Evolutionary conservation across 2,113 vertebrate species (phyloP), one percentile per base, ranked within the genome.

Genomic region (Ammodytes dubius): DNA sequence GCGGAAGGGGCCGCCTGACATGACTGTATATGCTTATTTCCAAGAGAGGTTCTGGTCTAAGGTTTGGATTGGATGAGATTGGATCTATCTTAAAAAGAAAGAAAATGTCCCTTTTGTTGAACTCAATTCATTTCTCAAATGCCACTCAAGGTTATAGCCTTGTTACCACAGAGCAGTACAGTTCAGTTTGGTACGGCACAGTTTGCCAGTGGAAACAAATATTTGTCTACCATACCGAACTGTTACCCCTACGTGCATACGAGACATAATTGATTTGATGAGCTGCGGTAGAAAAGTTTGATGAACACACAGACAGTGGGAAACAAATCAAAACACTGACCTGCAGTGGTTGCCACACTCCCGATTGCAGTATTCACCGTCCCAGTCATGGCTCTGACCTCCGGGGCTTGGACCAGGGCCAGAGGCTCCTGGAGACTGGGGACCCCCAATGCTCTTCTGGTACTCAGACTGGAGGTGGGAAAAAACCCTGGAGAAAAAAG

Each of bases 281-380:
- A 58, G 42, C 9, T 13, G n/a, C 15, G n/a, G 65, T 42, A 64
- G 65, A 27, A 47, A 60, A 42, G 40, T 9, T 60, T 49, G 14
- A 42, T 49, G 39, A 19, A 47, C 27, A 46, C 57, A 74, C 14
- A 45, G 37, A 73, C 42, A 43, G 3, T 13, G 68, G 56, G 70
- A 64, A 70, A 53, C 65, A 37, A 43, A 71, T 58, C n/a, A 64
- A 61, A 49, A 7, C 37, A 93, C 96, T 94, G 74, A 97, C 98
- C 97, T 98, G 97, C 98, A 99, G 92, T 98, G 97, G 96, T 95
- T 97, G 90, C 97, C 95, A 91, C 98, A 99, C 94, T 99, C 98
- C 90, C 96, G 95, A 92, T 96, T 97, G 94, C 97, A 96, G 95
- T 97, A 99, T 81, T 98, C 97, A 88, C 66, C 93, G 90, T 99